Evolutionary conservation across 2,113 vertebrate genomes (phyloP).

Genomic region (Cervus canadensis): DNA sequence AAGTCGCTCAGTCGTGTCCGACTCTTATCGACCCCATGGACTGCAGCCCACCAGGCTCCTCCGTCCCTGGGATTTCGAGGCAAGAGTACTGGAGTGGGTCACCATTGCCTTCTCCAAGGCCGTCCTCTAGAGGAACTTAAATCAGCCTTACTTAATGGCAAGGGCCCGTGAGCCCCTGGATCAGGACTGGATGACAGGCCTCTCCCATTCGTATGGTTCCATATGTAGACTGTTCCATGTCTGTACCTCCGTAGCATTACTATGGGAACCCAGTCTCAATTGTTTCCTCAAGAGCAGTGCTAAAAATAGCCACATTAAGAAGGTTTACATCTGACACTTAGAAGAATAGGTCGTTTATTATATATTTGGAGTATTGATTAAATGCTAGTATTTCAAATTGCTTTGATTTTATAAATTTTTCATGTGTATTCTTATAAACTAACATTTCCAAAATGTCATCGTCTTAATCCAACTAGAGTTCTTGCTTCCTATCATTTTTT

Average conservation of each 20-base stretch:
- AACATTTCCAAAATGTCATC: not conserved
- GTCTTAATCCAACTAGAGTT: not conserved
- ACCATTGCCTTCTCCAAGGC: not conserved
- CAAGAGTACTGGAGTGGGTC: too few relatives aligned
- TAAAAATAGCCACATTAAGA: not conserved
- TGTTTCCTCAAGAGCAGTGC: not conserved
- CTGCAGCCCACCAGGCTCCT: too few relatives aligned
- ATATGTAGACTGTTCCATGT: fast-evolving
- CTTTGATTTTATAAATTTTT: not conserved
- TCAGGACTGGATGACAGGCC: not conserved
- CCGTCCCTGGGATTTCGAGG: too few relatives aligned
- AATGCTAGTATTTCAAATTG: not conserved
- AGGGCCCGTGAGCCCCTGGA: not conserved
- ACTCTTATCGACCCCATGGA: too few relatives aligned
- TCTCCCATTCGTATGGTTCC: fast-evolving
- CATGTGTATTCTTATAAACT: not conserved
- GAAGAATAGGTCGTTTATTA: not conserved
- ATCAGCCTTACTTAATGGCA: not conserved
- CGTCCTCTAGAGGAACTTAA: not conserved
- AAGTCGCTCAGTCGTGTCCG: too few relatives aligned
- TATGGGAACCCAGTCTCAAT: not conserved
- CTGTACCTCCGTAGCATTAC: not conserved
- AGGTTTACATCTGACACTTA: not conserved
- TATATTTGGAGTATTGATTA: not conserved
- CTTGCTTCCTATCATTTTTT: not conserved